Evolutionary conservation across 1,140 invertebrate species (phyloP).

Genomic region (Thalassaphorura encarpata): DNA sequence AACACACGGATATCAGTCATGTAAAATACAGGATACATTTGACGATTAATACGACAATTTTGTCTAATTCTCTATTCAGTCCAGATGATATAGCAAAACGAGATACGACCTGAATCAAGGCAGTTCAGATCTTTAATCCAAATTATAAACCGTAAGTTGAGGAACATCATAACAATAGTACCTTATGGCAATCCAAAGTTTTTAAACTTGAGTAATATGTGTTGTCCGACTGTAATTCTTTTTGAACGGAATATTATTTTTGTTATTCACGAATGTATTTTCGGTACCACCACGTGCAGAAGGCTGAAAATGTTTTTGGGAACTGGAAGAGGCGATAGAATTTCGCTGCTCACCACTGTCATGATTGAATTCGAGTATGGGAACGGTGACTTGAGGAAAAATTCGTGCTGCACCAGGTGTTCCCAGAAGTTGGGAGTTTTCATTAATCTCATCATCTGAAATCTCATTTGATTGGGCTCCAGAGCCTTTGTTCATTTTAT

Average conservation of each 20-base stretch:
- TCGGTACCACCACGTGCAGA: too few relatives aligned
- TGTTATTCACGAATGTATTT: background rate
- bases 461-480: constrained; percentile 13
- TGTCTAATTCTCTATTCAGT: too few relatives aligned
- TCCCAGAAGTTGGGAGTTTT: constrained; percentile 25
- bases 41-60: too few relatives aligned
- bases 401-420: background rate
- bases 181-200: too few relatives aligned
- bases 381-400: background rate
- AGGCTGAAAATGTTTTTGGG: too few relatives aligned
- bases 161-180: too few relatives aligned
- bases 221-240: constrained; percentile 26
- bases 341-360: background rate
- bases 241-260: constrained; percentile 4
- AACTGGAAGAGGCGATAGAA: constrained; percentile 9
- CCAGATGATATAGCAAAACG: too few relatives aligned
- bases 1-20: too few relatives aligned
- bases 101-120: too few relatives aligned
- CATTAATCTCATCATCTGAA: constrained; percentile 29
- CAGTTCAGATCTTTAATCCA: too few relatives aligned
- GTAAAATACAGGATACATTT: too few relatives aligned
- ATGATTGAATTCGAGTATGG: background rate
- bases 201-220: constrained; percentile 29
- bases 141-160: too few relatives aligned
- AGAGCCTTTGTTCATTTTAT: constrained; percentile 3